phyloP scores from a whole-genome alignment of 2,797 vertebrate species.

The Anas bahamensis region DNA sequence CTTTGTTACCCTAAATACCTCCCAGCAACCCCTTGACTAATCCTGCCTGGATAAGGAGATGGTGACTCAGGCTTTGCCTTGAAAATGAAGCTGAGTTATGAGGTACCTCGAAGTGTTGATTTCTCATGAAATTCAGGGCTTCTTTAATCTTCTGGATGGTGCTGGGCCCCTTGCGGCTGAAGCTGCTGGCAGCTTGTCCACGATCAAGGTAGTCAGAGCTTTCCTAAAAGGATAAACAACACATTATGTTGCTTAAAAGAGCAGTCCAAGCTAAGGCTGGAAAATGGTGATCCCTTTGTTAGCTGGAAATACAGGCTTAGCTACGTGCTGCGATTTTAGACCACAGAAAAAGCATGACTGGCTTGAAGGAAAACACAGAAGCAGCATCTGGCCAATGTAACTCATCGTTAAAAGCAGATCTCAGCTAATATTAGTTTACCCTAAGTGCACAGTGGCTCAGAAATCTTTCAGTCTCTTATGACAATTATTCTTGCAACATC shows the following conservation, averaged over 20 bases:
- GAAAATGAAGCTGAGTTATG: fast-evolving
- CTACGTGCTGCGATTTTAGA: not conserved
- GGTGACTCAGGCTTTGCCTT: not conserved
- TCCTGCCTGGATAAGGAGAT: not conserved
- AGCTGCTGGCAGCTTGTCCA: slow-evolving; percentile 89
- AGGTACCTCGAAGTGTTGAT: slow-evolving; percentile 97
- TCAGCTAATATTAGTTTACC: not conserved
- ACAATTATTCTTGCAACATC: not conserved
- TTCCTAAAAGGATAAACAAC: slow-evolving; percentile 79
- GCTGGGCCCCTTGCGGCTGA: slow-evolving; percentile 95
- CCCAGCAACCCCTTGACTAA: not conserved
- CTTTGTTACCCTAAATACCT: not conserved
- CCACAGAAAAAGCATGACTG: not conserved
- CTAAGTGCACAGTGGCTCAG: not conserved
- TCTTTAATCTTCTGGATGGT: slow-evolving; percentile 99
- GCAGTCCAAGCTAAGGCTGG: not conserved
- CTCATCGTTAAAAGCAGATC: not conserved
- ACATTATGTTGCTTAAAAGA: not conserved
- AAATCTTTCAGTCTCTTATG: not conserved
- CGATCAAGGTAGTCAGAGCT: slow-evolving; percentile 95
- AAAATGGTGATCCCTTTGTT: not conserved
- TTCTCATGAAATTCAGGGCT: slow-evolving; percentile 98
- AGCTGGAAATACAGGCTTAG: not conserved
- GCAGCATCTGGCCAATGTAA: not conserved
- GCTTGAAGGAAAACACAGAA: not conserved